Evolutionary conservation across 1,140 invertebrate species (phyloP).

Genomic region (Tetramorium simillimum): DNA sequence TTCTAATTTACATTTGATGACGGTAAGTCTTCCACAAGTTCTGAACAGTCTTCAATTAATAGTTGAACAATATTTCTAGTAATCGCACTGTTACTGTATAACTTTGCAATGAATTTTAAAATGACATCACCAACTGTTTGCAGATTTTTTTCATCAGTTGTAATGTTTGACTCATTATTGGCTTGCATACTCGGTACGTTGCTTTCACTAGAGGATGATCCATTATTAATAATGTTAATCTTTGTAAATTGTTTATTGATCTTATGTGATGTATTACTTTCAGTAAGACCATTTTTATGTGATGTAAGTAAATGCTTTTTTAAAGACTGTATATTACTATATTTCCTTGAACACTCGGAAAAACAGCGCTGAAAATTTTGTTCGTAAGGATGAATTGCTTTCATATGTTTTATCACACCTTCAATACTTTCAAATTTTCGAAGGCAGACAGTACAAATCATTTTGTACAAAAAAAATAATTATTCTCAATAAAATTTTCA

Average conservation of each 20-base stretch:
- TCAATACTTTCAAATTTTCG: neutral
- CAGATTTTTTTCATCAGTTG: neutral
- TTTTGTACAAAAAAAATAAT: neutral
- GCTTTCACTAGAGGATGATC: too few relatives aligned
- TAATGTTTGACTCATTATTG: too few relatives aligned
- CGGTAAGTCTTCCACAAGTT: too few relatives aligned
- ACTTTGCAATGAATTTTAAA: neutral
- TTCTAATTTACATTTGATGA: too few relatives aligned
- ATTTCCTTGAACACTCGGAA: neutral
- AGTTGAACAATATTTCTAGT: too few relatives aligned
- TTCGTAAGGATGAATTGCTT: neutral
- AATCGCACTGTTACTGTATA: neutral
- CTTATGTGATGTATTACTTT: too few relatives aligned
- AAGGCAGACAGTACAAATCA: neutral
- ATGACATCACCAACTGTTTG: neutral
- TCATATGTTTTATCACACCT: neutral
- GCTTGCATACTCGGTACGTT: too few relatives aligned
- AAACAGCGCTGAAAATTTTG: neutral
- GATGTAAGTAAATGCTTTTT: neutral
- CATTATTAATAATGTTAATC: too few relatives aligned
- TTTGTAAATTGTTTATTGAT: too few relatives aligned
- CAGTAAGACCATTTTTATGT: neutral
- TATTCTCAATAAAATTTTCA: neutral
- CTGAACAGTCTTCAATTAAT: too few relatives aligned
- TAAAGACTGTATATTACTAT: neutral